A percentile compares a stretch with the other conserved stretches of the same genome.
These are phyloP conservation scores for Paraplagusia blochii DNA, from an alignment of 2,113 vertebrate species.

Conservation along the genomic window DNA sequence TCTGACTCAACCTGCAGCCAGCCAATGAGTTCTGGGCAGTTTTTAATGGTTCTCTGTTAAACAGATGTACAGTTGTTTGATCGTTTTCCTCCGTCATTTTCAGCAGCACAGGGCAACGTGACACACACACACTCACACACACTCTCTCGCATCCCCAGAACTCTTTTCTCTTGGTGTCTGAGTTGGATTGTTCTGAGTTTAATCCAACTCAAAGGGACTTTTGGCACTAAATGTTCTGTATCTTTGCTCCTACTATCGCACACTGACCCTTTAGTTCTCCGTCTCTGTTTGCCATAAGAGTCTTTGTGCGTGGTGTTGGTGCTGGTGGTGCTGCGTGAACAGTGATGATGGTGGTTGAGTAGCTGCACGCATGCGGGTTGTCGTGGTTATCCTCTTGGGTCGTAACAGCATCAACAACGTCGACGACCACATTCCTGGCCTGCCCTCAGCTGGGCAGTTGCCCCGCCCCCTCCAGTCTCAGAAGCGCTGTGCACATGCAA, in stretches of 20 bases:
- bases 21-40: constrained; percentile 17
- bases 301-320: constrained; percentile 26
- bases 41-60: constrained; percentile 32
- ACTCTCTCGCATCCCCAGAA: constrained; percentile 34
- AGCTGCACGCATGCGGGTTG: constrained; percentile 27
- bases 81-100: constrained; percentile 28
- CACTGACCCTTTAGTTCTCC: not conserved
- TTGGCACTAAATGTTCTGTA: constrained; percentile 62
- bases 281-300: constrained; percentile 32
- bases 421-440: constrained; percentile 4
- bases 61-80: constrained; percentile 52
- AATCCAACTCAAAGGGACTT: constrained; percentile 33
- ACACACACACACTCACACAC: constrained; percentile 29
- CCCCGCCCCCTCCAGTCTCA: constrained; percentile 26
- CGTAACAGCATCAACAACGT: constrained; percentile 25
- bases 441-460: constrained; percentile 14
- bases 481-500: constrained; percentile 14
- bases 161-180: constrained; percentile 42
- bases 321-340: constrained; percentile 40
- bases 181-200: constrained; percentile 40
- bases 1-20: constrained; percentile 23
- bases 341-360: constrained; percentile 30
- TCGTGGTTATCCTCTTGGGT: constrained; percentile 28
- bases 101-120: constrained; percentile 30
- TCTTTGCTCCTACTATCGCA: constrained; percentile 53